These are phyloP conservation scores for Chrysocyon brachyurus DNA, from an alignment of 2,797 vertebrate species.

Conservation along the genomic window DNA sequence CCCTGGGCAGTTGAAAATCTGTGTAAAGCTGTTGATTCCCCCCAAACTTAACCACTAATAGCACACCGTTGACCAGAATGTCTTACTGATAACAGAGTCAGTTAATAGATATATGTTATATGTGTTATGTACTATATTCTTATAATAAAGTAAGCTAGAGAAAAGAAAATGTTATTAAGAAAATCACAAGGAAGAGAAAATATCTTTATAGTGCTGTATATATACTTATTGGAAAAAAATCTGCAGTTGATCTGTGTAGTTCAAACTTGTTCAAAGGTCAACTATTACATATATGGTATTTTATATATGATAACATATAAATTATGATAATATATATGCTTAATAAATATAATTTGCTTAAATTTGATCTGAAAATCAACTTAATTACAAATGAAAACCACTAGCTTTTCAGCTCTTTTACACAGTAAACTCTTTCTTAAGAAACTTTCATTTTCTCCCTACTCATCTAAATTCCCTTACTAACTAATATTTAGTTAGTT, in stretches of 20 bases:
- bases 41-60: background rate
- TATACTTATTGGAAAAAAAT: background rate
- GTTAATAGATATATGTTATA: too few relatives aligned
- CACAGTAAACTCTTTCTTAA: background rate
- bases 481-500: too few relatives aligned
- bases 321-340: background rate
- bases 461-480: background rate
- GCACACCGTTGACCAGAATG: background rate
- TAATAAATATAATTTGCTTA: constrained; percentile 9
- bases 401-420: background rate
- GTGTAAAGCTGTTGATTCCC: background rate
- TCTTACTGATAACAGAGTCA: too few relatives aligned
- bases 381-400: background rate
- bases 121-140: background rate
- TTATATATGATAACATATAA: background rate
- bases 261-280: background rate
- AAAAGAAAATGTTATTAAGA: background rate
- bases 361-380: background rate
- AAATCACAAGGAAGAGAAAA: background rate
- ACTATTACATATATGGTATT: background rate
- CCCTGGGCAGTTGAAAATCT: background rate
- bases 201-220: background rate
- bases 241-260: background rate
- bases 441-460: background rate
- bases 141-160: background rate